Evolutionary conservation across 2,888 invertebrate genomes (phyloP).

Genomic region (Ochlodes sylvanus): DNA sequence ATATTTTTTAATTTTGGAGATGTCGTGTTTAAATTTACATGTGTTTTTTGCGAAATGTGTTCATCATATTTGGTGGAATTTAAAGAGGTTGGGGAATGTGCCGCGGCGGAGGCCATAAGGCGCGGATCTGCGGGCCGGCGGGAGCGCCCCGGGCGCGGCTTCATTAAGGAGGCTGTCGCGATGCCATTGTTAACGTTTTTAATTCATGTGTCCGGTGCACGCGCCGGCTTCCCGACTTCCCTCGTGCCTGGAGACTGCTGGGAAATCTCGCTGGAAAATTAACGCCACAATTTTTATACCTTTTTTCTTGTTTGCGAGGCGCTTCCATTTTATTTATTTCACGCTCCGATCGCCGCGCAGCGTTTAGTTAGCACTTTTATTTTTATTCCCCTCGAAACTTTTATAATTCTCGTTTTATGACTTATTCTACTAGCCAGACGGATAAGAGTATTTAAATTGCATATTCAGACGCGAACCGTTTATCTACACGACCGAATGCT

Average conservation of each 20-base stretch:
- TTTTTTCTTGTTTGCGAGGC: conserved; percentile 71
- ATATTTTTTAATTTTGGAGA: background rate
- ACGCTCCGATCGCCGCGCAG: conserved; percentile 73
- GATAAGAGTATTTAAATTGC: conserved; percentile 41
- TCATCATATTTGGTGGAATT: conserved; percentile 37
- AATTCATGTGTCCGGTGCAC: conserved; percentile 83
- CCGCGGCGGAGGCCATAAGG: conserved; percentile 35
- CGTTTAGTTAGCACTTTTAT: conserved; percentile 71
- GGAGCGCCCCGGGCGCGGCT: conserved; percentile 57
- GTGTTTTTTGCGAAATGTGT: conserved; percentile 10
- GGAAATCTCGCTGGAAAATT: conserved; percentile 84
- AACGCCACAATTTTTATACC: conserved; percentile 77
- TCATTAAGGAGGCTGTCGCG: conserved; percentile 78
- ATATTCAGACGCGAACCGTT: conserved; percentile 35
- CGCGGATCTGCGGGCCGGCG: conserved; percentile 40
- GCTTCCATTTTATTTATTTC: conserved; percentile 80
- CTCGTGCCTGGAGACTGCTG: conserved; percentile 68
- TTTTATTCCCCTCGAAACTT: conserved; percentile 63
- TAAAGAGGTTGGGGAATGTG: conserved; percentile 28
- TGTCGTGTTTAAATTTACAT: background rate
- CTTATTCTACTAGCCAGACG: conserved; percentile 40
- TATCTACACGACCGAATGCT: conserved; percentile 12
- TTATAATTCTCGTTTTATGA: conserved; percentile 53
- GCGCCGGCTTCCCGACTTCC: conserved; percentile 58
- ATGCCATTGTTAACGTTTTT: conserved; percentile 81